Base-by-base conservation (phyloP, 2,888 invertebrate genomes). In the Ormia ochracea region DNA sequence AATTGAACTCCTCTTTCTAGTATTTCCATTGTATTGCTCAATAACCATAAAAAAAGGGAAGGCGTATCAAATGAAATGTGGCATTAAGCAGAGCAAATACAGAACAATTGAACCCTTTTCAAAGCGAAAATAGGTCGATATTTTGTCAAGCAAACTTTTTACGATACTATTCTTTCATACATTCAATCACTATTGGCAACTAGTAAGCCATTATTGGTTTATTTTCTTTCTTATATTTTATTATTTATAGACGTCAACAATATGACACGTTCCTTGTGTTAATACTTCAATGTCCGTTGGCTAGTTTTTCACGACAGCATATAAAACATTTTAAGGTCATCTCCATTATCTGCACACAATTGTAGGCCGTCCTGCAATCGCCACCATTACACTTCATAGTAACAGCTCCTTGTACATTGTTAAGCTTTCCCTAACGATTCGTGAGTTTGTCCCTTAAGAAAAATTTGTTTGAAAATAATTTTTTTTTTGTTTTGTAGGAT, bases 51-150 rank as follows among this genome's bases (percentile, higher is more conserved):
- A 52, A 26, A 26, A 26, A 31, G 19, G 12, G 33, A 17, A 41
- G 26, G 6, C 4, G 21, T 12, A n/a, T n/a, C n/a, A 19, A 45
- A 26, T 4, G 12, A 17, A 43, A 21, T n/a, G n/a, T n/a, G 41
- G 19, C 21, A 31, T 14, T 4, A 17, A 17, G 31, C 31, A 65
- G 31, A 19, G 36, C 36, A 52, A 48, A n/a, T 21, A 38, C 3
- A 28, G 50, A 28, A 19, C 36, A 26, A 28, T 38, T 59, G 10
- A 70, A 66, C 50, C 66, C 66, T 66, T 75, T 75, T 66, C 31
- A 50, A 33, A 56, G 28, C 2, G 17, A 65, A 56, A 63, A 73
- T 73, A 26, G 19, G 36, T 28, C 73, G 19, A 10, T 43, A 33
- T 63, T 12, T 23, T 73, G 36, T 36, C 45, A 36, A 19, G 36